A percentile compares a stretch with the other conserved stretches of the same genome.
These are phyloP conservation scores for Paramisgurnus dabryanus DNA, from an alignment of 2,113 vertebrate genomes.

Conservation along the genomic window DNA sequence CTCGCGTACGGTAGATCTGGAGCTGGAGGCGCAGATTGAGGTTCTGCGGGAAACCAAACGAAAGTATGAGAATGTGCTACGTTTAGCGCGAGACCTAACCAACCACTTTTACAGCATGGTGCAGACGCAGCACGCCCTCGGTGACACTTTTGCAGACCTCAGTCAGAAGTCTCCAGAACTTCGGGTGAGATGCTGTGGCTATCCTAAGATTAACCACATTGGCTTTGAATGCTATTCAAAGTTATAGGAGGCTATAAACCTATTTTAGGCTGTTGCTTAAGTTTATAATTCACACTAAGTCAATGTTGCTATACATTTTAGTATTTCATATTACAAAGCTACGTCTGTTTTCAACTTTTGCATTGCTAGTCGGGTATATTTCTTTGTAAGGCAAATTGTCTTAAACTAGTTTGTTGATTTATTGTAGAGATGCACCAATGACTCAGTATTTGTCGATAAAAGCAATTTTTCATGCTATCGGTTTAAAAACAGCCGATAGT, in stretches of 20 bases:
- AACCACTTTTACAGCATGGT: slow-evolving; percentile 96
- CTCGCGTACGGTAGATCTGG: slow-evolving; percentile 92
- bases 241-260: neutral
- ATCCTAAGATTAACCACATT: neutral
- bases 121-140: slow-evolving; percentile 95
- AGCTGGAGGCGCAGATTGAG: slow-evolving; percentile 96
- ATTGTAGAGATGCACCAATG: too few species aligned
- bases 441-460: too few species aligned
- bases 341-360: too few species aligned
- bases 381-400: neutral
- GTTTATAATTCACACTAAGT: neutral
- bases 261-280: slow-evolving; percentile 9
- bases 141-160: slow-evolving; percentile 94
- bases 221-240: neutral
- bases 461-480: too few species aligned
- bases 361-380: too few species aligned
- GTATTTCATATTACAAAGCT: too few species aligned
- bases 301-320: neutral
- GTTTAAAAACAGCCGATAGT: too few species aligned
- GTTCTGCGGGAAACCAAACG: slow-evolving; percentile 93
- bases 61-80: slow-evolving; percentile 90
- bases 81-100: slow-evolving; percentile 86
- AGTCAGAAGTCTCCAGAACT: slow-evolving; percentile 98
- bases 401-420: neutral
- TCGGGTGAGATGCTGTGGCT: slow-evolving; percentile 71